These are phyloP conservation scores for Eleutherodactylus coqui DNA, from an alignment of 2,797 vertebrate species.

Conservation along the genomic window DNA sequence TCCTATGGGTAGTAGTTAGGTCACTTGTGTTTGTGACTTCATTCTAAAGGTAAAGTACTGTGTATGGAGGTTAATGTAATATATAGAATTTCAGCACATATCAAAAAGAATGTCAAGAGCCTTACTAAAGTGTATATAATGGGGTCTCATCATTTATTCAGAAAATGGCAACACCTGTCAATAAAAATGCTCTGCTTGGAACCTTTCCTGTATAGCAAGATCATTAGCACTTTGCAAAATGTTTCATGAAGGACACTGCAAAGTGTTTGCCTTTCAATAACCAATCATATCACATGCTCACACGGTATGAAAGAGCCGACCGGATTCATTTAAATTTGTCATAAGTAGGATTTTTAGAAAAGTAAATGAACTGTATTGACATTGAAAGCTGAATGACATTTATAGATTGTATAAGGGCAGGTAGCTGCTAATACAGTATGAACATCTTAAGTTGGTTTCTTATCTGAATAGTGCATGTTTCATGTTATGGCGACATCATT, in stretches of 20 bases:
- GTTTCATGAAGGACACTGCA: conserved; percentile 61
- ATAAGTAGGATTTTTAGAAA: neutral
- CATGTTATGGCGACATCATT: neutral
- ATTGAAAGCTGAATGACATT: neutral
- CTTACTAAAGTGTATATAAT: conserved; percentile 64
- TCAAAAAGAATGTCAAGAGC: conserved; percentile 1
- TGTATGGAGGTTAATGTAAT: conserved; percentile 1
- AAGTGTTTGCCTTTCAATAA: conserved; percentile 60
- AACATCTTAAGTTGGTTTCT: neutral
- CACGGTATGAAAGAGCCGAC: conserved; percentile 9
- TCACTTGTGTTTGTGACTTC: neutral
- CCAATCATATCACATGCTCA: conserved; percentile 17
- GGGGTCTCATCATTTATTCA: conserved; percentile 79
- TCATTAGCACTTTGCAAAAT: conserved; percentile 74
- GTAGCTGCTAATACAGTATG: neutral
- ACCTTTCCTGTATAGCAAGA: conserved; percentile 77
- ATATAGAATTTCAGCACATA: conserved; percentile 5
- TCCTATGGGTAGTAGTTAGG: neutral
- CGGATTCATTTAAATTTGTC: neutral
- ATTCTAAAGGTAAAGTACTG: neutral
- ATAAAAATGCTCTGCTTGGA: conserved; percentile 71
- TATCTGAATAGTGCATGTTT: neutral
- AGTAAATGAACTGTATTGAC: neutral
- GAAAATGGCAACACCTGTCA: conserved; percentile 71
- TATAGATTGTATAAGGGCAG: neutral